Base-by-base conservation (phyloP, 1,140 invertebrate species). In the Aphis gossypii region DNA sequence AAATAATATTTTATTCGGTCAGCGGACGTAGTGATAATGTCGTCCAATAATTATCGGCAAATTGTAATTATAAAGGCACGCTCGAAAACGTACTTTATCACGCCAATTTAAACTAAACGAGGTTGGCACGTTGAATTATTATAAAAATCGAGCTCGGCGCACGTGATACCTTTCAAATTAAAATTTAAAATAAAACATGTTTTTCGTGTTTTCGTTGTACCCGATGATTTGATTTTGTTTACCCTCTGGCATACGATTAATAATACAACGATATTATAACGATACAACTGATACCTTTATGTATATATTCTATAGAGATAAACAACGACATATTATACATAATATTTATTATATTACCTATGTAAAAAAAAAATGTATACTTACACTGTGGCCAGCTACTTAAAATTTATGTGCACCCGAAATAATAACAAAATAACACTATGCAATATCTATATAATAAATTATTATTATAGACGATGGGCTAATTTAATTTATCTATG, bases 11-110 rank as follows among this genome's bases (percentile, higher is more conserved):
- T 83, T 38, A 83, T 38, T 21, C 6, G 35, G 35, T 83, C 4
- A 0, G 41, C 44, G 35, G 83, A 84, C 83, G 60, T 76, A n/a
- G n/a, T 76, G 14, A 68, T 76, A 76, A 76, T 76, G 60, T 76
- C 60, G 2, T 76, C 60, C n/a, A n/a, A 76, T 76, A 84, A 84
- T 84, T 84, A 44, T 25, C 41, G 38, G 8, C 41, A 14, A 30
- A 44, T 48, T 88, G 35, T 88, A 88, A 88, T 88, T 88, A 46
- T 86, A 86, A 18, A 30, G 44, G 23, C 25, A 86, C 11, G 25
- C 84, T 44, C 84, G 84, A 14, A 44, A n/a, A 88, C n/a, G 7
- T 35, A 88, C 46, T 88, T 88, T 48, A 88, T 88, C 51, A 51
- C 25, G 44, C 20, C 23, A 87, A n/a, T 87, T 87, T n/a, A 46